Evolutionary conservation across 2,797 vertebrate genomes (phyloP), one percentile per base, ranked within the genome.

Genomic region (Hydrolagus colliei): DNA sequence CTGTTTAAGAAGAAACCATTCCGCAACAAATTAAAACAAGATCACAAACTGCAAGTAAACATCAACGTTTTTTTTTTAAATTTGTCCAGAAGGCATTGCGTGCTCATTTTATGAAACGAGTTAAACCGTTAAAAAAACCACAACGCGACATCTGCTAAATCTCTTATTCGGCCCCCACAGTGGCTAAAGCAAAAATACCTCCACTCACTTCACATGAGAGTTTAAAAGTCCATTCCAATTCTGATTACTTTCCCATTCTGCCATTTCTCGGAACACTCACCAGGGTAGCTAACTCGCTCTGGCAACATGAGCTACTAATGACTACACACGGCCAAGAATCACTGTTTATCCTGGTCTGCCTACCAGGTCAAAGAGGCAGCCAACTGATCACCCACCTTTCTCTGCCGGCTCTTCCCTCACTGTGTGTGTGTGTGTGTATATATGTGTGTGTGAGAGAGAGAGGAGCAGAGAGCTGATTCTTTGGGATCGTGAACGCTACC

Each of bases 401-500:
- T 88, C 92, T 88, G 91, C 91, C 89, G 89, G 88, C 89, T 87
- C 89, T 91, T 90, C 89, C 91, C 86, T 89, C 88, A 88, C 86
- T 87, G 87, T 89, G 90, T 91, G 91, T 91, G 16, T 85, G 72
- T 87, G 86, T 73, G 87, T 89, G 90, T 91, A 90, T 91, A 13
- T 85, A 72, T 87, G 86, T 73, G 89, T 79, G 89, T 89, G 41
- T 52, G 41, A 52, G 91, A 89, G 41, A 52, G 91, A 89, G 93
- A 93, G 92, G 89, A 92, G 92, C 92, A 90, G 92, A 93, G 91
- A 89, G 91, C 92, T 88, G 92, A 92, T 90, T 92, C 87, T 90
- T 92, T 91, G 91, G 93, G 91, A 92, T 91, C 94, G 93, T 93
- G 86, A 88, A 92, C 93, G 93, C 94, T 92, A 92, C 92, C 93